phyloP scores from a whole-genome alignment of 2,888 invertebrate species.

The Achlya flavicornis region DNA sequence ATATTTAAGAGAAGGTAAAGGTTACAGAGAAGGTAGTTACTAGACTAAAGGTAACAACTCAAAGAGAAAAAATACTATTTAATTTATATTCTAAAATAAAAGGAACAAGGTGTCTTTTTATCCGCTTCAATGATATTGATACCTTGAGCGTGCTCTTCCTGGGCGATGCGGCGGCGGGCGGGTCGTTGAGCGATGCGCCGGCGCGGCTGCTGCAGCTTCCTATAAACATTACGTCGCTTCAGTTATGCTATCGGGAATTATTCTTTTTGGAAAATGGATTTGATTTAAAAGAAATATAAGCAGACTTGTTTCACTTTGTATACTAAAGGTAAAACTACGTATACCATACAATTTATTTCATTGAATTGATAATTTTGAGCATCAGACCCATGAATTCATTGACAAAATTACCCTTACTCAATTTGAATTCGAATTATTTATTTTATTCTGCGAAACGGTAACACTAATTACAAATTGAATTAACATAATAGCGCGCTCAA shows the following conservation, averaged over 20 bases:
- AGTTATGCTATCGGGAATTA: no score
- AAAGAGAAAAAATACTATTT: neutral
- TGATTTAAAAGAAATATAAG: no score
- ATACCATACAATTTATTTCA: no score
- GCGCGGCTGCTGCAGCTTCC: constrained; percentile 62
- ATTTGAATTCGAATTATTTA: neutral
- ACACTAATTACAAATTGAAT: neutral
- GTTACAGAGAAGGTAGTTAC: no score
- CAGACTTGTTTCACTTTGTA: no score
- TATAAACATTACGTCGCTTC: constrained; percentile 27
- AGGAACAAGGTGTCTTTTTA: no score
- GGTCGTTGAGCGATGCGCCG: constrained; percentile 40
- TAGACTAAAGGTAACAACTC: no score
- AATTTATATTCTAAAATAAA: no score
- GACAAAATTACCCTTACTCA: neutral
- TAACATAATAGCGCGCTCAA: neutral
- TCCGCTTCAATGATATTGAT: constrained; percentile 50
- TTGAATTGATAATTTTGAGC: no score
- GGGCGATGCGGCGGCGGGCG: constrained; percentile 61
- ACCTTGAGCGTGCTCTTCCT: constrained; percentile 78
- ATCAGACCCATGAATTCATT: neutral
- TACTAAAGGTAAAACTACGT: no score
- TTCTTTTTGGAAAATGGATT: no score
- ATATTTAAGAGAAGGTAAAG: no score
- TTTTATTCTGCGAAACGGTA: neutral